Percentiles rank a stretch among this genome's conserved stretches.
Conservation (phyloP, 2,113 vertebrate genomes). For the Neogobius melanostomus region DNA sequence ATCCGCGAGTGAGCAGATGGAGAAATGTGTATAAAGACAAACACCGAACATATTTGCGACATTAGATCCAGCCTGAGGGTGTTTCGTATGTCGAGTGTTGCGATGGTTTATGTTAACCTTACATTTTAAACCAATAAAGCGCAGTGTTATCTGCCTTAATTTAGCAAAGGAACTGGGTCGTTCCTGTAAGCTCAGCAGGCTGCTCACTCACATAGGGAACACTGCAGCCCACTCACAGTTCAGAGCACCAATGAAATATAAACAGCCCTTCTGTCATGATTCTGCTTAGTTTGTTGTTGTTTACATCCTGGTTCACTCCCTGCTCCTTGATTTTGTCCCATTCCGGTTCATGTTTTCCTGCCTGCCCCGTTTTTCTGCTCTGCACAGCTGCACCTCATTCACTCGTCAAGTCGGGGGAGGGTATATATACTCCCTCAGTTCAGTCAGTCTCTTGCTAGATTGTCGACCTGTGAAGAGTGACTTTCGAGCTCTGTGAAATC, state of each 20-base stretch:
- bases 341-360: too few relatives aligned
- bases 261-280: not conserved
- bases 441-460: too few relatives aligned
- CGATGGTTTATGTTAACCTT: constrained; percentile 11
- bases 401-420: too few relatives aligned
- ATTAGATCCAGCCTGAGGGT: constrained; percentile 20
- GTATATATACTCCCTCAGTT: too few relatives aligned
- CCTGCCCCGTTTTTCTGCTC: too few relatives aligned
- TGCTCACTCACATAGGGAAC: constrained; percentile 11
- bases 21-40: not conserved
- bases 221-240: not conserved
- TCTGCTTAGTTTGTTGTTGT: too few relatives aligned
- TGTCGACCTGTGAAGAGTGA: too few relatives aligned
- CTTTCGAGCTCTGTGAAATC: too few relatives aligned
- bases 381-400: too few relatives aligned
- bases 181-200: not conserved
- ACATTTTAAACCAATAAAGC: constrained; percentile 8
- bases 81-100: not conserved
- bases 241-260: not conserved
- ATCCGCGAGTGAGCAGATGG: constrained; percentile 8
- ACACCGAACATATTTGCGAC: constrained; percentile 5
- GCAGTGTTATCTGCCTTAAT: constrained; percentile 8
- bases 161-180: constrained; percentile 17
- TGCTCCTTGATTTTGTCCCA: too few relatives aligned
- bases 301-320: too few relatives aligned